A percentile compares a stretch with the other conserved stretches of the same genome.
phyloP scores from a whole-genome alignment of 2,797 vertebrate species.

The Alca torda region DNA sequence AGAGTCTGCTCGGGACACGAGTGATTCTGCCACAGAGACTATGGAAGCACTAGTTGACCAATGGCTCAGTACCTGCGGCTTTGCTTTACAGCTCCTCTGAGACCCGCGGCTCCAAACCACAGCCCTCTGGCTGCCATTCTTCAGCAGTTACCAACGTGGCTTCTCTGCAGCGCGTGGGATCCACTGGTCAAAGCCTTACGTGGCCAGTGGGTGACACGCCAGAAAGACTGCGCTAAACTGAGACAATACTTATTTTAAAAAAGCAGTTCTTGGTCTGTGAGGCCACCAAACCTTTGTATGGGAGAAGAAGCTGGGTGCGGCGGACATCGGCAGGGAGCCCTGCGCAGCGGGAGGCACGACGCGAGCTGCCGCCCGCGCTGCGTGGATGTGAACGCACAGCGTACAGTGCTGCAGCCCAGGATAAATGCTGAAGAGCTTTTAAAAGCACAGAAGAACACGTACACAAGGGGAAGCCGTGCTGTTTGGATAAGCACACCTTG shows the following conservation, averaged over 20 bases:
- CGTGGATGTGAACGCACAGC: rapidly evolving
- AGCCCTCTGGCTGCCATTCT: not conserved
- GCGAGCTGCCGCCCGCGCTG: not conserved
- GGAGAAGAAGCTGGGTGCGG: not conserved
- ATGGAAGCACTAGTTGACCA: not conserved
- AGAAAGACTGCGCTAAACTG: not conserved
- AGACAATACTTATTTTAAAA: too few species aligned
- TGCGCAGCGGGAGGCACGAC: rapidly evolving
- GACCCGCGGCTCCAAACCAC: not conserved
- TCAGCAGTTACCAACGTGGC: not conserved
- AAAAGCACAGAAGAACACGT: not conserved
- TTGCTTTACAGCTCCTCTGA: rapidly evolving
- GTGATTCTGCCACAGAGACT: not conserved
- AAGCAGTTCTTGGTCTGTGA: rapidly evolving
- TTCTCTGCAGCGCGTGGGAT: not conserved
- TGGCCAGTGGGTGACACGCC: rapidly evolving
- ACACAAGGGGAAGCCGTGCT: not conserved
- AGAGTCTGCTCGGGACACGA: rapidly evolving
- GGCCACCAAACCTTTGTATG: not conserved
- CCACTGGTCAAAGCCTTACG: rapidly evolving
- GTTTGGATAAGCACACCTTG: not conserved
- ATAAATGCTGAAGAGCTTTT: not conserved
- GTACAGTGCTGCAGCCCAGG: rapidly evolving
- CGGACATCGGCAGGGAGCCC: not conserved
- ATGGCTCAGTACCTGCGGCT: not conserved